Percentiles rank a stretch among this genome's conserved stretches.
Conservation (phyloP, 1,140 invertebrate species). For the Papilio xuthus region DNA sequence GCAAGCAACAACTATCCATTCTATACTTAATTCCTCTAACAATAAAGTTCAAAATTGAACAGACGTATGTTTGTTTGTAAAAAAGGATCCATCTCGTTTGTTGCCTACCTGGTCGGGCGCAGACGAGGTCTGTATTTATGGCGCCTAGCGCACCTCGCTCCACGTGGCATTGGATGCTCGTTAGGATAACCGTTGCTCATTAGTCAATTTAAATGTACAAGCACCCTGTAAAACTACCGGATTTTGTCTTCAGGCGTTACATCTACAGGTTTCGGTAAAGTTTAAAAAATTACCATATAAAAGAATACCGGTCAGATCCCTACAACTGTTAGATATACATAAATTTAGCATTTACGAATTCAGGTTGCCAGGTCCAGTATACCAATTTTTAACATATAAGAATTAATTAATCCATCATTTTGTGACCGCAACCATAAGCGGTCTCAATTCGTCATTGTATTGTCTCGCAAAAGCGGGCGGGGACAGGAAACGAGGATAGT, state of each 20-base stretch:
- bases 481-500: constrained; percentile 52
- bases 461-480: constrained; percentile 17
- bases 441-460: not conserved
- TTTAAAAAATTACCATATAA: not conserved
- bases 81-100: constrained; percentile 79
- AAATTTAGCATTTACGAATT: too few species aligned
- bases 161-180: constrained; percentile 75
- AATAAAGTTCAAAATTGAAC: constrained; percentile 51
- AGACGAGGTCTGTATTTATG: constrained; percentile 78
- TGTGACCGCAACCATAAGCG: not conserved
- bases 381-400: not conserved
- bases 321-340: not conserved
- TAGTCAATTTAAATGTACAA: constrained; percentile 45
- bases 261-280: not conserved
- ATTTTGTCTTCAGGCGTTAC: not conserved
- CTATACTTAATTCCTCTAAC: constrained; percentile 44
- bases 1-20: constrained; percentile 40
- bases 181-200: constrained; percentile 74
- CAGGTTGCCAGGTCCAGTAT: not conserved
- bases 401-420: not conserved
- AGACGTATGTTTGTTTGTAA: constrained; percentile 58
- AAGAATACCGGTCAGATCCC: not conserved
- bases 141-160: constrained; percentile 65
- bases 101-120: constrained; percentile 77
- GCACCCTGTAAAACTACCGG: constrained; percentile 34